A percentile compares a stretch with the other conserved stretches of the same genome.
Evolutionary conservation across 2,797 vertebrate genomes (phyloP).

Genomic region (Rachycentron canadum): DNA sequence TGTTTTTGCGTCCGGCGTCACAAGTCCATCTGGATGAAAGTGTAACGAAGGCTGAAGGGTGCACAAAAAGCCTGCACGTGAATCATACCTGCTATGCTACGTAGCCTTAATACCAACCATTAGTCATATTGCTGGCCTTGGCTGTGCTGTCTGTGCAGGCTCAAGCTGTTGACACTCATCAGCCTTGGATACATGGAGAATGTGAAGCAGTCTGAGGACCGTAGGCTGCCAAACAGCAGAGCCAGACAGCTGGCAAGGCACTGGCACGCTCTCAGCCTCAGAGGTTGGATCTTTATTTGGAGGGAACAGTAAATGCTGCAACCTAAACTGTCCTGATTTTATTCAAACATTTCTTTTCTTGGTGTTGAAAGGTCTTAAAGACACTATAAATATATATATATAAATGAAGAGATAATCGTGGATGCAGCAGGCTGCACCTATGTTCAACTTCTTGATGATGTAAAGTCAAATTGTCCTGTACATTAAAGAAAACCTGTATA

Average conservation of each 20-base stretch:
- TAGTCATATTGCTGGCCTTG: slow-evolving; percentile 60
- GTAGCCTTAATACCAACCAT: slow-evolving; percentile 49
- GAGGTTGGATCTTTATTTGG: slow-evolving; percentile 25
- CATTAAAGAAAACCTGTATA: not conserved
- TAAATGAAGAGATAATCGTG: not conserved
- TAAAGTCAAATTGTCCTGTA: not conserved
- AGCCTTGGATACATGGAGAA: slow-evolving; percentile 28
- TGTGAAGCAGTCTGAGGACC: slow-evolving; percentile 27
- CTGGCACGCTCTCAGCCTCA: slow-evolving; percentile 21
- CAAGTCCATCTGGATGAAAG: slow-evolving; percentile 13
- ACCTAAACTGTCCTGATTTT: not conserved
- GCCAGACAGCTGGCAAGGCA: slow-evolving; percentile 49
- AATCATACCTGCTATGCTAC: slow-evolving; percentile 55
- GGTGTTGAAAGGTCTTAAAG: not conserved
- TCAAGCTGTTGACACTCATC: slow-evolving; percentile 67
- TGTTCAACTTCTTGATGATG: no score
- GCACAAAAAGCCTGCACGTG: slow-evolving; percentile 33
- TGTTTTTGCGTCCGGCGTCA: not conserved
- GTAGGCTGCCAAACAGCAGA: slow-evolving; percentile 35
- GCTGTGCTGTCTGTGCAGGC: slow-evolving; percentile 23
- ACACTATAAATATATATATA: no score
- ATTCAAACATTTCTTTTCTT: not conserved
- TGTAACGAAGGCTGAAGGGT: slow-evolving; percentile 1
- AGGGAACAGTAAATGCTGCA: slow-evolving; percentile 15
- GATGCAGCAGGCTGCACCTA: not conserved